Evolutionary conservation across 2,113 vertebrate genomes (phyloP), one percentile per base, ranked within the genome.

Genomic region (Etheostoma spectabile): DNA sequence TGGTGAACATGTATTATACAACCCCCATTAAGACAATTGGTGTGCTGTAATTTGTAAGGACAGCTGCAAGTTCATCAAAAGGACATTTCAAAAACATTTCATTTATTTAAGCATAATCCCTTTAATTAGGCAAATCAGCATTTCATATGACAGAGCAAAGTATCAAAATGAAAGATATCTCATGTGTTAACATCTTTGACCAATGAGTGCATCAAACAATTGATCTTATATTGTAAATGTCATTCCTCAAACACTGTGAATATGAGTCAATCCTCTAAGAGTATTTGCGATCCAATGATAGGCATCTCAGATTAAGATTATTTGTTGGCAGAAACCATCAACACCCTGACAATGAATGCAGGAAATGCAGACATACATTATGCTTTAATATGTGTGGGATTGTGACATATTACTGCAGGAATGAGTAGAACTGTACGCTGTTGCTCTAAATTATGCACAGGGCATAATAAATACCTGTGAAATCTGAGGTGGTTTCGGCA

Each of bases 171-270:
- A 51, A 7, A 56, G 13, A 11, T 49, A 52, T 61, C 48, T 51
- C 21, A 21, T 45, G 8, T 46, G 35, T 64, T 66, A 24, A 56
- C 46, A 42, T 59, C n/a, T 68, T 35, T 78, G 15, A 81, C 45
- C 22, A 55, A 85, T 88, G 45, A 52, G 55, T 73, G 62, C 22
- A 46, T 13, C 49, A 46, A 7, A 19, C 45, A 51, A 80, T 88
- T 68, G 55, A 63, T 42, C 8, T 55, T 30, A 30, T 74, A 74
- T 57, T 49, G 33, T 30, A 30, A 30, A 66, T 71, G 42, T 57
- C n/a, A 74, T 79, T 68, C 53, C 30, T 81, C 60, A 79, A 67
- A 73, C 13, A 0, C 6, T 51, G n/a, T 45, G 21, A 4, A 38
- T 49, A 30, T 13, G 30, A 49, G 22, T 10, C 64, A 62, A 33